phyloP scores from a whole-genome alignment of 2,888 invertebrate genomes.

The Nesidiocoris tenuis region DNA sequence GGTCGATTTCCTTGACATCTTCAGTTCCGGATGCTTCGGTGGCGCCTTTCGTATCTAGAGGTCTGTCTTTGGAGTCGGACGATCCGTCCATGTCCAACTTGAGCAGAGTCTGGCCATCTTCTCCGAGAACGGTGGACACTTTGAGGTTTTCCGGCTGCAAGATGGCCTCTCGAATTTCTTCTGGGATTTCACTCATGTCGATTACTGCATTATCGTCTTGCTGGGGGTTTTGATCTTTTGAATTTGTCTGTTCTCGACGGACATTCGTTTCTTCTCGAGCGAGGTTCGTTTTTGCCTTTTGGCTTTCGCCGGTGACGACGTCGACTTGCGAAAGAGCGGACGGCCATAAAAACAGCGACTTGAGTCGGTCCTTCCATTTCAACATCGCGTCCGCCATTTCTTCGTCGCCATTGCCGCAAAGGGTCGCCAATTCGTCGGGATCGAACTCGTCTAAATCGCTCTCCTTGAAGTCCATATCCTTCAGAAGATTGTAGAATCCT shows the following conservation, averaged over 20 bases:
- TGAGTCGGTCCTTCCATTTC: conserved; percentile 21
- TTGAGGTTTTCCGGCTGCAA: neutral
- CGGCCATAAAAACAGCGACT: conserved; percentile 28
- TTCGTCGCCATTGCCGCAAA: conserved; percentile 2
- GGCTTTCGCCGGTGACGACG: neutral
- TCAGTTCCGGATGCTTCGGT: no score
- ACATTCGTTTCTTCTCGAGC: neutral
- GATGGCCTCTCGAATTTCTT: neutral
- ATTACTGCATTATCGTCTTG: neutral
- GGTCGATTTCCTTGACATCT: no score
- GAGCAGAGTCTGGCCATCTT: no score
- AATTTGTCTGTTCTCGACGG: no score
- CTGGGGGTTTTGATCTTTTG: no score
- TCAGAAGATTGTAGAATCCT: conserved; percentile 19
- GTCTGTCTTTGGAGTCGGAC: no score
- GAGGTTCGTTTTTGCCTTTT: neutral
- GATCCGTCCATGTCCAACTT: no score
- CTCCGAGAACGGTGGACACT: no score
- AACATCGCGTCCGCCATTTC: conserved; percentile 11
- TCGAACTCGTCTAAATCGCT: neutral
- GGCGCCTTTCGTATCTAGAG: no score
- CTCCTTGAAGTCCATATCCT: conserved; percentile 6
- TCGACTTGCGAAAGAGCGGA: conserved; percentile 15
- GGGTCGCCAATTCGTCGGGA: neutral
- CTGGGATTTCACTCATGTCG: neutral